Evolutionary conservation across 2,113 vertebrate species (phyloP).

Genomic region (Jaculus jaculus): DNA sequence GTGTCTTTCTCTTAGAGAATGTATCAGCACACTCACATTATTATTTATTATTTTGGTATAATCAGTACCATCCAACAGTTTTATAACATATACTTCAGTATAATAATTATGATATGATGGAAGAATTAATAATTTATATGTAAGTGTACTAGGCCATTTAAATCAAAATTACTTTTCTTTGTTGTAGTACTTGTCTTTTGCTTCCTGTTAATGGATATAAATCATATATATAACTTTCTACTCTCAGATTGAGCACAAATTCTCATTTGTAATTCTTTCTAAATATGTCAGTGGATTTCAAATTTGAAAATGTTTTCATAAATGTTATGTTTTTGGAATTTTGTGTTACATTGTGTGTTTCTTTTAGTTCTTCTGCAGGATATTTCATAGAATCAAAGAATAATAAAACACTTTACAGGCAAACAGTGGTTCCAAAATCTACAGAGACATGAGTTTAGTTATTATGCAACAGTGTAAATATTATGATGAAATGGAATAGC

Average conservation of each 20-base stretch:
- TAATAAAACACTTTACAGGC: constrained; percentile 76
- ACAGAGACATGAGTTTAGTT: constrained; percentile 74
- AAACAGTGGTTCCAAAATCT: constrained; percentile 76
- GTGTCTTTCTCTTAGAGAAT: constrained; percentile 1
- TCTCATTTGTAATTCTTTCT: constrained; percentile 23
- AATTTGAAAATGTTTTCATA: constrained; percentile 66
- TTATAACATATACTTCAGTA: constrained; percentile 11
- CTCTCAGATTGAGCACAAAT: constrained; percentile 28
- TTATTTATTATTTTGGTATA: background rate
- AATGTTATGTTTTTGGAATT: constrained; percentile 66
- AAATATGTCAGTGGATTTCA: constrained; percentile 18
- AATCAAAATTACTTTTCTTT: background rate
- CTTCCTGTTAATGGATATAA: constrained; percentile 26
- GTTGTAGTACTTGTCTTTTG: background rate
- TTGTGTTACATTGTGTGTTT: constrained; percentile 64
- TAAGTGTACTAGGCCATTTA: background rate
- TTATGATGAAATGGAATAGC: constrained; percentile 63
- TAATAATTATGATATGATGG: background rate
- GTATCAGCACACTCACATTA: background rate
- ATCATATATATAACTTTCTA: background rate
- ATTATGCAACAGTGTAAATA: constrained; percentile 78
- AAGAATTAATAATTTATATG: constrained; percentile 34
- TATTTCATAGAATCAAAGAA: constrained; percentile 70
- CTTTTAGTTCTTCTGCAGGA: constrained; percentile 66
- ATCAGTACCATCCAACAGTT: background rate